phyloP scores from a whole-genome alignment of 2,888 invertebrate genomes.

The Drosophila leonis region DNA sequence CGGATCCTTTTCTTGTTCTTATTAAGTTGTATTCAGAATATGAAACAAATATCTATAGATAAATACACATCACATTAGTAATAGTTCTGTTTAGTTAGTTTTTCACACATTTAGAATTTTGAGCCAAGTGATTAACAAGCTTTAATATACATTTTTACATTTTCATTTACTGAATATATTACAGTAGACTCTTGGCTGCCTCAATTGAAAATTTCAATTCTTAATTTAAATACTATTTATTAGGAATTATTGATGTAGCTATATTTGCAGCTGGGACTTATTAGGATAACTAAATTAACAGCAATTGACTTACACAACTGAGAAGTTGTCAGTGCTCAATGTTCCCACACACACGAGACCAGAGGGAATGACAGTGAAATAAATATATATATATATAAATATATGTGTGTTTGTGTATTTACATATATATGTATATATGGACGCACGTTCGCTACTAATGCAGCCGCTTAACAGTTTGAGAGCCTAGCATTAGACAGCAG shows the following conservation, averaged over 20 bases:
- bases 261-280: constrained; percentile 14
- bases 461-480: constrained; percentile 44
- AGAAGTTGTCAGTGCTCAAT: constrained; percentile 3
- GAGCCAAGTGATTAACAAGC: too few species aligned
- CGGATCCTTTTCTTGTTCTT: too few species aligned
- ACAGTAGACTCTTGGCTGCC: background rate
- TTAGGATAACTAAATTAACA: constrained; percentile 22
- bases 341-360: constrained; percentile 1
- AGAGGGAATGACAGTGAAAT: constrained; percentile 10
- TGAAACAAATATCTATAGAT: too few species aligned
- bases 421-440: background rate
- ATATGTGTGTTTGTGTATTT: background rate
- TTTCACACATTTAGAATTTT: too few species aligned
- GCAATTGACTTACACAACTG: constrained; percentile 23
- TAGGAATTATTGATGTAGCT: background rate
- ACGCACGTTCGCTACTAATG: constrained; percentile 41
- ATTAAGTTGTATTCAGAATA: too few species aligned
- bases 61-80: background rate
- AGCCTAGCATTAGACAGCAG: constrained; percentile 17
- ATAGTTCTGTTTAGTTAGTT: background rate
- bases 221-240: constrained; percentile 2
- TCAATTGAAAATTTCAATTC: background rate
- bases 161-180: background rate
- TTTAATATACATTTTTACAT: background rate
- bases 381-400: background rate